Evolutionary conservation across 1,140 invertebrate genomes (phyloP), one percentile per base, ranked within the genome.

Genomic region (Drosophila repleta): DNA sequence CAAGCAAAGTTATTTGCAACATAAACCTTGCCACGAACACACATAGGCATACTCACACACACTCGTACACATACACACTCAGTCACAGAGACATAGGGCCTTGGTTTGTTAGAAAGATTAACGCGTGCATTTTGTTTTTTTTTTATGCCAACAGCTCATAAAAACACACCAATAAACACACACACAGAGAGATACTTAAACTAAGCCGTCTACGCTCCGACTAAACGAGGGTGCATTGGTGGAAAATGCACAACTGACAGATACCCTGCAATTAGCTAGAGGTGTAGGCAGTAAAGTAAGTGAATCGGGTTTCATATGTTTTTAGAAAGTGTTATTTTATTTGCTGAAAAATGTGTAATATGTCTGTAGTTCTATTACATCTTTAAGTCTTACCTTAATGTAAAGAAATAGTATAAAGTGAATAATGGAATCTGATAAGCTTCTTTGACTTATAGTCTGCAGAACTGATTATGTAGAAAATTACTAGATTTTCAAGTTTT

Each of bases 31-130:
- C 70, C 68, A 52, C 70, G 10, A 35, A 11, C 32, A 35, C 3
- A 11, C 32, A 35, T 2, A 35, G 2, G 11, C 15, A 68, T 39
- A 48, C 37, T 13, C 32, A 58, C 18, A 4, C 13, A 48, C 41
- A 48, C n/a, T n/a, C n/a, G n/a, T n/a, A 37, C 24, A 43, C 18
- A 39, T 11, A 15, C 66, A 21, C 26, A 51, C 20, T 45, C 41
- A 48, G 26, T 35, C 39, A 52, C 21, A 53, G 24, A 32, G 8
- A 48, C 41, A 43, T n/a, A 37, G 43, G 26, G 82, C 76, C 78
- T 79, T 67, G 67, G 82, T 88, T 88, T 88, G 82, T 76, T 88
- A 72, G 78, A 87, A 75, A 87, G 78, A 87, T 87, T 87, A 87
- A 87, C 82, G 82, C 82, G 70, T 73, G 66, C 67, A 71, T 75